Base-by-base conservation (phyloP, 2,797 vertebrate genomes). In the Tenualosa thibaudeaui region DNA sequence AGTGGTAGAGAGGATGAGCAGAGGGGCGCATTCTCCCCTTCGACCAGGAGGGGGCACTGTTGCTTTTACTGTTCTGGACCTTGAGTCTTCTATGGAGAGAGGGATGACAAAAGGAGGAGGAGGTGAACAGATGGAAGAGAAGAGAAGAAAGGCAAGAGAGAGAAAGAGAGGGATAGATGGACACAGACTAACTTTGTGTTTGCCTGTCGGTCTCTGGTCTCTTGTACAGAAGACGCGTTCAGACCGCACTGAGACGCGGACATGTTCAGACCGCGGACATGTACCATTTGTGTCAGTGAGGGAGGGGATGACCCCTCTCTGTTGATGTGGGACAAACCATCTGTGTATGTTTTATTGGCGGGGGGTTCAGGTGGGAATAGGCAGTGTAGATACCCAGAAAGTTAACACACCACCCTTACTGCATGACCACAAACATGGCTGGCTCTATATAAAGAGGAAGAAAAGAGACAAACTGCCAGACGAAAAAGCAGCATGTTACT, bases 401-500 rank as follows among this genome's bases (percentile, higher is more conserved):
- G 91, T 92, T 90, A 93, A 87, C 86, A 92, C 91, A 92, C 88
- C 92, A 94, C 93, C 92, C 85, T 92, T 92, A 93, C 91, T 95
- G 95, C 95, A 96, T 96, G 95, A 95, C 89, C 92, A 89, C 90
- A 93, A 92, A 93, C 88, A 92, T 94, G 94, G 94, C 95, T 95
- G 92, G 95, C 89, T 93, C 91, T 94, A 15, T 68, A 13, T 31
- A 17, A 53, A 54, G 15, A 81, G 15, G 53, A 13, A 82, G 49
- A 10, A 82, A 85, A 93, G 92, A 94, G 93, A 93, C 91, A 96
- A 97, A 97, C 93, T 97, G 96, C 96, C 95, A 98, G 94, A 95
- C 94, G 95, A 94, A 94, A 95, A 96, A 96, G 94, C 95, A 95
- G 95, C 95, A 96, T 96, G 95, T 94, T 92, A 94, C 93, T 94